phyloP scores from a whole-genome alignment of 2,888 invertebrate species.

The Petrophora chlorosata region DNA sequence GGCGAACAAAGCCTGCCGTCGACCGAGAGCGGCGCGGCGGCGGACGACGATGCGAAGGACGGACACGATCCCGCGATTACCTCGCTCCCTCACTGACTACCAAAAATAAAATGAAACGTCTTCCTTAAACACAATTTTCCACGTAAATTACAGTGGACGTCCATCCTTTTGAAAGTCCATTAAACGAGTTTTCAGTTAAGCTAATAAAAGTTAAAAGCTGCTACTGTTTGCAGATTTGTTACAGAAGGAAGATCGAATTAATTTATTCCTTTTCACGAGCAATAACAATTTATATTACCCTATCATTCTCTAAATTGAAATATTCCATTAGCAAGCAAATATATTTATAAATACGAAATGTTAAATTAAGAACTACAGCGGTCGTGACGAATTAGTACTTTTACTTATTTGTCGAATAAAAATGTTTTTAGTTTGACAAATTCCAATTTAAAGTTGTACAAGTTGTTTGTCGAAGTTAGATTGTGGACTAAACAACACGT shows the following conservation, averaged over 20 bases:
- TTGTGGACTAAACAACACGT: conserved; percentile 42
- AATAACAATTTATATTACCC: conserved; percentile 1
- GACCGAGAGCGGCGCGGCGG: no score
- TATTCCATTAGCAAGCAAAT: neutral
- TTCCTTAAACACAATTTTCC: conserved; percentile 28
- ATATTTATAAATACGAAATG: neutral
- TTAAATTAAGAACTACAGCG: conserved; percentile 10
- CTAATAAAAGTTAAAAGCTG: conserved; percentile 27
- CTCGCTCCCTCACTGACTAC: conserved; percentile 1
- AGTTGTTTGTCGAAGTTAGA: conserved; percentile 35
- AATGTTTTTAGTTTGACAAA: conserved; percentile 30
- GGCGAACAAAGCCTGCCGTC: conserved; percentile 47
- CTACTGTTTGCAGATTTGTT: conserved; percentile 24
- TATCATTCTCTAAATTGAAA: neutral
- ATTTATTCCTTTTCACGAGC: conserved; percentile 18
- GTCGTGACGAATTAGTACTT: conserved; percentile 1
- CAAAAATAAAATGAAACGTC: conserved; percentile 28
- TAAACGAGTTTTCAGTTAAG: conserved; percentile 29
- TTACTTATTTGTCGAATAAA: conserved; percentile 17
- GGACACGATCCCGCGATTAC: conserved; percentile 26
- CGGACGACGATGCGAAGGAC: conserved; percentile 36
- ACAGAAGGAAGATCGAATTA: conserved; percentile 18
- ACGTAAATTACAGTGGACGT: conserved; percentile 26
- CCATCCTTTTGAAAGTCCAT: conserved; percentile 25
- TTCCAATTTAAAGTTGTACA: conserved; percentile 41